Percentiles rank a stretch among this genome's conserved stretches.
Conservation (phyloP, 2,888 invertebrate species). For the Torymus texanus region DNA sequence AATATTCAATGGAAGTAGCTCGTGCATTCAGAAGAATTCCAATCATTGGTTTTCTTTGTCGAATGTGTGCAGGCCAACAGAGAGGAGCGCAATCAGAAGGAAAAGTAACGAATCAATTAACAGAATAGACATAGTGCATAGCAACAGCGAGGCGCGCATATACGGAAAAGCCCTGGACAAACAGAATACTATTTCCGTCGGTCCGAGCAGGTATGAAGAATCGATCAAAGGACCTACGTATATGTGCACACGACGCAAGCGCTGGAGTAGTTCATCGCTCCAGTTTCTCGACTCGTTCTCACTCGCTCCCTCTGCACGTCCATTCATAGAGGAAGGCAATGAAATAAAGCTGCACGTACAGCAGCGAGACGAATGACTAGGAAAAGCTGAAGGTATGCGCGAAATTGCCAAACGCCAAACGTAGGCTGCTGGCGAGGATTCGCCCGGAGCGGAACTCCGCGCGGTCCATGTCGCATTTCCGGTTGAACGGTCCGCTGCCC, state of each 20-base stretch:
- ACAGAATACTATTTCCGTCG: neutral
- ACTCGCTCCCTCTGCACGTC: neutral
- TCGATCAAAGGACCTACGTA: conserved; percentile 16
- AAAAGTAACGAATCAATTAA: conserved; percentile 9
- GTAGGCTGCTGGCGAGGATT: neutral
- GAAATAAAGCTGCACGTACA: conserved; percentile 39
- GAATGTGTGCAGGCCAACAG: no score
- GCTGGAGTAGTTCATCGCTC: conserved; percentile 9
- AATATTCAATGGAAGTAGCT: no score
- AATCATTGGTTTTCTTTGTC: conserved; percentile 2
- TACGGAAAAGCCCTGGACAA: neutral
- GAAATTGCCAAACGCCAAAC: conserved; percentile 5
- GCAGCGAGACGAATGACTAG: conserved; percentile 33
- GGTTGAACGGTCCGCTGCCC: conserved; percentile 65
- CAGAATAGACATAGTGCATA: neutral
- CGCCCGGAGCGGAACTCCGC: conserved; percentile 46
- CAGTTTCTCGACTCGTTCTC: conserved; percentile 12
- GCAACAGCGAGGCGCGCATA: neutral
- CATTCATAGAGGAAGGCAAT: conserved; percentile 10
- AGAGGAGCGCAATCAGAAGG: conserved; percentile 9
- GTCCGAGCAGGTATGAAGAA: neutral
- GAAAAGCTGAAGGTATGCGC: conserved; percentile 37
- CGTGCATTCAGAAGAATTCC: no score
- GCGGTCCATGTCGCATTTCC: conserved; percentile 66
- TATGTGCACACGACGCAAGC: no score